Conservation (phyloP, 2,888 invertebrate genomes). For the Acrocera orbiculus region DNA sequence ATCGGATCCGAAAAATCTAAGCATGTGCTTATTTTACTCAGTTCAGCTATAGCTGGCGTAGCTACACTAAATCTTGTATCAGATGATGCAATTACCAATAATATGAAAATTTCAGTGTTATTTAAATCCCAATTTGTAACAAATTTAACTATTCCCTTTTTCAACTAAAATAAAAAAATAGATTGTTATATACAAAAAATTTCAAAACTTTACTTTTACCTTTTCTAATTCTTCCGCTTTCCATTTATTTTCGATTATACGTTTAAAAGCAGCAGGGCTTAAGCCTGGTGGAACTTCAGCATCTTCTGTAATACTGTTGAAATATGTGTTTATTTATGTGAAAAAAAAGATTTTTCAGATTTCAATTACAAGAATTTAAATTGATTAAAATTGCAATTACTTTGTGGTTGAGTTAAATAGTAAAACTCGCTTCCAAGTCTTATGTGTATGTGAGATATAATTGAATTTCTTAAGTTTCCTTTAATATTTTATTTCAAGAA, state of each 20-base stretch:
- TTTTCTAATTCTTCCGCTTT: constrained; percentile 69
- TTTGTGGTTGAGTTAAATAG: too few relatives aligned
- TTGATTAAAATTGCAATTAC: too few relatives aligned
- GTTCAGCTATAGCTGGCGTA: constrained; percentile 67
- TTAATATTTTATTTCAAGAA: too few relatives aligned
- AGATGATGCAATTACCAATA: constrained; percentile 69
- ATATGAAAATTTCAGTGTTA: constrained; percentile 53
- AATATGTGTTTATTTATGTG: background rate
- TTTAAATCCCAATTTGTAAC: constrained; percentile 60
- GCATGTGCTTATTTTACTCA: constrained; percentile 54
- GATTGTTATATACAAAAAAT: background rate
- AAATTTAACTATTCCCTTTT: constrained; percentile 66
- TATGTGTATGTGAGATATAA: too few relatives aligned
- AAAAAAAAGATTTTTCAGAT: background rate
- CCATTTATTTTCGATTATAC: constrained; percentile 53
- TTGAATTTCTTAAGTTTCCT: too few relatives aligned
- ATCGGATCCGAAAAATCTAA: constrained; percentile 60
- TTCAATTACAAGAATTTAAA: too few relatives aligned
- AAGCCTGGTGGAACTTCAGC: constrained; percentile 52
- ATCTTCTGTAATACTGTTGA: constrained; percentile 19
- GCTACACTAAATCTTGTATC: constrained; percentile 81
- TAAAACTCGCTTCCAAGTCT: too few relatives aligned
- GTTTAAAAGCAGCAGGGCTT: constrained; percentile 56
- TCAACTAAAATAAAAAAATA: constrained; percentile 33
- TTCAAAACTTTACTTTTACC: constrained; percentile 55